phyloP scores from a whole-genome alignment of 2,888 invertebrate genomes.

The Epistrophe grossulariae region DNA sequence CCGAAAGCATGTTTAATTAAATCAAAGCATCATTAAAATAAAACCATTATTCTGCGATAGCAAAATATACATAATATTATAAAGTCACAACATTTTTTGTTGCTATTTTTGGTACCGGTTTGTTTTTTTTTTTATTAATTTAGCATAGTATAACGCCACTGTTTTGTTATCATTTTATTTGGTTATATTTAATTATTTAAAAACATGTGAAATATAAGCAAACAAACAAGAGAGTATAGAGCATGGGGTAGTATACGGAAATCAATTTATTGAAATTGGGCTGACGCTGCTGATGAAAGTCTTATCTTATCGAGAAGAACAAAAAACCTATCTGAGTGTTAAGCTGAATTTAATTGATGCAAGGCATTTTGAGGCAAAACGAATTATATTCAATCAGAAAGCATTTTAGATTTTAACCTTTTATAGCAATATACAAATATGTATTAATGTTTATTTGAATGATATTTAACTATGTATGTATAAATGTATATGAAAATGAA shows the following conservation, averaged over 20 bases:
- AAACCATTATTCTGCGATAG: not conserved
- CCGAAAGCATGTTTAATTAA: not conserved
- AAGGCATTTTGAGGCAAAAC: not conserved
- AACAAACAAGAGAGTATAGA: not conserved
- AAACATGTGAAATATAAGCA: not conserved
- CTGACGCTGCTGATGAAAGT: not conserved
- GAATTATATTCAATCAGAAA: too few species aligned
- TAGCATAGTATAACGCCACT: not conserved
- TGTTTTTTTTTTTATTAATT: not conserved
- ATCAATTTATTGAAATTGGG: not conserved
- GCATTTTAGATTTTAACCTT: too few species aligned
- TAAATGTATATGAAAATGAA: too few species aligned
- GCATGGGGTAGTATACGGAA: not conserved
- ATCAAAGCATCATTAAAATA: conserved; percentile 1
- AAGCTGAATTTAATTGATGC: not conserved
- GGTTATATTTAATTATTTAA: not conserved
- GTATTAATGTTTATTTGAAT: too few species aligned
- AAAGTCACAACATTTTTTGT: not conserved
- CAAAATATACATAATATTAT: not conserved
- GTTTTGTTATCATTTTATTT: not conserved
- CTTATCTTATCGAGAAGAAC: not conserved
- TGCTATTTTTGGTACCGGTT: not conserved
- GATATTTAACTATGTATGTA: too few species aligned
- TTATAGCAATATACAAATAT: too few species aligned
- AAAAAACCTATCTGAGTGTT: not conserved